Base-by-base conservation (phyloP, 2,888 invertebrate species). In the Mactromeris polynyma region DNA sequence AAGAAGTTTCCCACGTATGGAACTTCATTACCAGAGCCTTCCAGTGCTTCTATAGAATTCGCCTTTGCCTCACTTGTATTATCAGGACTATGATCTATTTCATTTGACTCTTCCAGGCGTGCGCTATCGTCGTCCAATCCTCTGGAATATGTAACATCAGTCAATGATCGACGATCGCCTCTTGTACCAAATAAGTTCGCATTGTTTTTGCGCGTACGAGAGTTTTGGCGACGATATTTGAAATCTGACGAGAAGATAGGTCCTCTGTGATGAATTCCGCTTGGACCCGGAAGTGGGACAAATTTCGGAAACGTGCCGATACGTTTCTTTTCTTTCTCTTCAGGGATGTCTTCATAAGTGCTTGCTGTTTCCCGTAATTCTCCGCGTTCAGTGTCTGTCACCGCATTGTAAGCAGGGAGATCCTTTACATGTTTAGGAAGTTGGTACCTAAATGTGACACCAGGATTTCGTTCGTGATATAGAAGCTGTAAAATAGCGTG, bases 161-260 rank as follows among this genome's bases (percentile, higher is more conserved):
- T 87, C 46, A 90, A 81, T 3, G 85, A 58, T 21, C 87, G 85
- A 46, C 84, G 42, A 19, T 33, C 54, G 38, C 40, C 77, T 17
- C 21, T 21, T 40, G n/a, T 33, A 31, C 14, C 38, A 14, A 9
- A 19, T 19, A 7, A 17, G 19, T 11, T 58, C 33, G 21, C 31
- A n/a, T 38, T 3, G n/a, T 51, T 58, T 6, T 7, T 36, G 33
- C 84, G 78, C 2, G 54, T 31, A 31, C 33, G 21, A 40, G 54
- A n/a, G 31, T 36, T 11, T 38, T 80, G 73, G 1, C 80, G 42
- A 21, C 85, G 51, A 38, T 85, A 64, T 26, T 79, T 73, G 46
- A 88, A 91, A 51, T 91, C 91, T 21, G 87, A 85, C 0, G 89
- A 83, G 81, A 91, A 91, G 21, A 91, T 81, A 19, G 89, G 89